Evolutionary conservation across 2,888 invertebrate species (phyloP).

Genomic region (Acleris holmiana): DNA sequence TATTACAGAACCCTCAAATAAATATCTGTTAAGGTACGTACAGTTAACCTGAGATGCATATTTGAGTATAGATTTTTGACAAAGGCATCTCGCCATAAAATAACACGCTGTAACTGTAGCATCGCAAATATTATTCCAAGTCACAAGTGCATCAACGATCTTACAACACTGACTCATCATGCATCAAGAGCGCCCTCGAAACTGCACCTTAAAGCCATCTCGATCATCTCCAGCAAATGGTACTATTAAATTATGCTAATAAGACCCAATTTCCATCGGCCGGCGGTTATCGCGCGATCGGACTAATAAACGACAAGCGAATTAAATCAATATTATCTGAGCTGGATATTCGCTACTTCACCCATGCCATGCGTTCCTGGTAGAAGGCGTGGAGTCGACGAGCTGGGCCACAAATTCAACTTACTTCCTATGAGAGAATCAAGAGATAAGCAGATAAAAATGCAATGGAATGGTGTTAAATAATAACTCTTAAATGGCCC

Average conservation of each 20-base stretch:
- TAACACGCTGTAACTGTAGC: background rate
- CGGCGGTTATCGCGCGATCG: constrained; percentile 49
- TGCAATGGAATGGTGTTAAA: too few species aligned
- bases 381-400: constrained; percentile 42
- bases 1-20: too few species aligned
- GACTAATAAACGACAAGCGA: constrained; percentile 47
- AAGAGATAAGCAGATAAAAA: background rate
- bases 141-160: constrained; percentile 20
- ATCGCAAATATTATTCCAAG: constrained; percentile 34
- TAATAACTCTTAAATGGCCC: too few species aligned
- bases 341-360: constrained; percentile 48
- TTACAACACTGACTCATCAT: constrained; percentile 20
- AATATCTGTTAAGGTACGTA: too few species aligned
- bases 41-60: too few species aligned
- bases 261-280: constrained; percentile 47
- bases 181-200: constrained; percentile 32
- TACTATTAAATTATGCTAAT: constrained; percentile 57
- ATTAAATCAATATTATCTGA: constrained; percentile 57
- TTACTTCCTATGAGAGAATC: background rate
- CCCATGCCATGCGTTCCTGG: constrained; percentile 47
- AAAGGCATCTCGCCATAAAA: too few species aligned
- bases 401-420: background rate
- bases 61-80: too few species aligned
- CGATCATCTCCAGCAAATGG: constrained; percentile 45
- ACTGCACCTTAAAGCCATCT: constrained; percentile 39